phyloP scores from a whole-genome alignment of 1,140 invertebrate species.

The Lerema accius region DNA sequence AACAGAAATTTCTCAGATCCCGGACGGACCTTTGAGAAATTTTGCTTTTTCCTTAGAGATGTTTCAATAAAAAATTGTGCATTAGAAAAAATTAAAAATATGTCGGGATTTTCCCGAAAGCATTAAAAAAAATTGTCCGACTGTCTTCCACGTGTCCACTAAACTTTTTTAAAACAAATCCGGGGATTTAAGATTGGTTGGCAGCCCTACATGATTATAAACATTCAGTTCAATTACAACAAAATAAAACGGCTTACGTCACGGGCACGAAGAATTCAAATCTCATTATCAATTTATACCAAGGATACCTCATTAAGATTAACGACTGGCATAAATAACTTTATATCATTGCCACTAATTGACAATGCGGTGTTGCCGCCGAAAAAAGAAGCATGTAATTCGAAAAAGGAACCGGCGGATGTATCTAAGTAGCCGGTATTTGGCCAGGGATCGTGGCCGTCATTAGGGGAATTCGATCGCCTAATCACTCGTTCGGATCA shows the following conservation, averaged over 20 bases:
- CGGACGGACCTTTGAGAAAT: no score
- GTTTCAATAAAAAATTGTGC: no score
- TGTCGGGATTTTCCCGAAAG: no score
- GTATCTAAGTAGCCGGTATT: constrained; percentile 44
- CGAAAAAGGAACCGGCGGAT: constrained; percentile 61
- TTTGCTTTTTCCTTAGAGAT: no score
- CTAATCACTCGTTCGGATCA: constrained; percentile 59
- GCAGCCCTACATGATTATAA: no score
- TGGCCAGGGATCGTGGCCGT: constrained; percentile 44
- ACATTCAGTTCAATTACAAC: constrained; percentile 22
- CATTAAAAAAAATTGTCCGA: no score
- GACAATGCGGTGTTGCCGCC: constrained; percentile 43
- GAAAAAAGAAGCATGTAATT: constrained; percentile 45
- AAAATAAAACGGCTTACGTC: constrained; percentile 14
- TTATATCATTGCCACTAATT: constrained; percentile 66
- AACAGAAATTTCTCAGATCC: no score
- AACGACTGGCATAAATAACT: constrained; percentile 49
- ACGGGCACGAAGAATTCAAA: constrained; percentile 28
- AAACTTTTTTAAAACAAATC: no score
- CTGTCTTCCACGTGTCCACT: no score
- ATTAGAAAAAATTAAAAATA: no score
- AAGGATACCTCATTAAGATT: constrained; percentile 50
- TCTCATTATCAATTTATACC: constrained; percentile 27
- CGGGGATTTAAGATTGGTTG: no score
- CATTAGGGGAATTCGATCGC: constrained; percentile 60